Conservation (phyloP, 2,797 vertebrate species). For the Catharus ustulatus region DNA sequence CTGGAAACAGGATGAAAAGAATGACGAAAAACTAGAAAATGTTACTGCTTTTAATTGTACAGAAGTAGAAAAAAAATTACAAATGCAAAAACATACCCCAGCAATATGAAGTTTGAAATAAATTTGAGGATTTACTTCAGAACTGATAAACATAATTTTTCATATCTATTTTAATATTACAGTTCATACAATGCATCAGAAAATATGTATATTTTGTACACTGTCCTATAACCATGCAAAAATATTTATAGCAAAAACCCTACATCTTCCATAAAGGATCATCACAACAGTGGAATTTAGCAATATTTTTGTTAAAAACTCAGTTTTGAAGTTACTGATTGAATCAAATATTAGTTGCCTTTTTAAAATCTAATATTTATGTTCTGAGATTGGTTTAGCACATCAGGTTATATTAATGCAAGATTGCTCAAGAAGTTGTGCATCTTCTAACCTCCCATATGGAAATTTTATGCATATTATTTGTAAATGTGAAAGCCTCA, state of each 20-base stretch:
- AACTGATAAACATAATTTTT: background rate
- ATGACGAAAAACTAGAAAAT: background rate
- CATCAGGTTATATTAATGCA: conserved; percentile 69
- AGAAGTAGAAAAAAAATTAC: background rate
- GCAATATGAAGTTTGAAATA: background rate
- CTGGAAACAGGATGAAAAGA: background rate
- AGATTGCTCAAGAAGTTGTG: conserved; percentile 63
- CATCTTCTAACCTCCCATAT: conserved; percentile 68
- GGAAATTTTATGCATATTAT: conserved; percentile 80
- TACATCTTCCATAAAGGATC: background rate
- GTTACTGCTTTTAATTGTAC: background rate
- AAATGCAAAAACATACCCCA: background rate
- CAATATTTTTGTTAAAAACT: background rate
- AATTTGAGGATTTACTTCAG: background rate
- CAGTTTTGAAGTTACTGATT: background rate
- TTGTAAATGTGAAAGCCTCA: conserved; percentile 75
- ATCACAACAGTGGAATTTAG: background rate
- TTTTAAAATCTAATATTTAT: conserved; percentile 45
- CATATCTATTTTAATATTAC: background rate
- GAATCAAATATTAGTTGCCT: conserved; percentile 43
- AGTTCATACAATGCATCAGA: background rate
- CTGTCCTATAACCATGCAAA: background rate
- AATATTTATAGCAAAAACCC: background rate
- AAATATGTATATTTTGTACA: background rate
- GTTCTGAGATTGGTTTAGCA: conserved; percentile 57